These are phyloP conservation scores for Drosophila mayri DNA, from an alignment of 1,140 invertebrate genomes.

Conservation along the genomic window DNA sequence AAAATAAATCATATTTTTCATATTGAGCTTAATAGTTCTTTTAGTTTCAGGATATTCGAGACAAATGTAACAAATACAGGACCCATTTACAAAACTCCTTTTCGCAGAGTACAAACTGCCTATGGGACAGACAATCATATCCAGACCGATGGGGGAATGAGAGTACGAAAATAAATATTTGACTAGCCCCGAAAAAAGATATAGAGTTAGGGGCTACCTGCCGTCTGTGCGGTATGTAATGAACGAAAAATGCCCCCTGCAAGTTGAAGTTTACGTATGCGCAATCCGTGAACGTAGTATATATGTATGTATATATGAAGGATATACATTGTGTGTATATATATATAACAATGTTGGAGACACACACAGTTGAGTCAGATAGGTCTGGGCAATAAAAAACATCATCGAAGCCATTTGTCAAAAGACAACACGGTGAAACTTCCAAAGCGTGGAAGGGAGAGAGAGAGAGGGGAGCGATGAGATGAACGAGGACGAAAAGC, in stretches of 20 bases:
- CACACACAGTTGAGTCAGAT: conserved; percentile 65
- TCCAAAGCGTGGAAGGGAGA: not conserved
- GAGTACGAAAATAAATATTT: conserved; percentile 61
- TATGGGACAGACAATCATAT: conserved; percentile 26
- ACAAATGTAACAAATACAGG: not conserved
- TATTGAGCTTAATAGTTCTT: no score
- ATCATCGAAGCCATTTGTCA: conserved; percentile 82
- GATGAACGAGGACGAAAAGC: conserved; percentile 26
- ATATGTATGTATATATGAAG: not conserved
- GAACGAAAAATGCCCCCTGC: conserved; percentile 62
- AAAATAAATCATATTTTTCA: no score
- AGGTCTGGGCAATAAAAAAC: conserved; percentile 80
- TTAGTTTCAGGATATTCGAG: no score
- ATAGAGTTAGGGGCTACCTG: conserved; percentile 14
- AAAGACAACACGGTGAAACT: conserved; percentile 63
- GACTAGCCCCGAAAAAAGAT: conserved; percentile 23
- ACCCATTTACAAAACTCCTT: not conserved
- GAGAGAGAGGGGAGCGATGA: not conserved
- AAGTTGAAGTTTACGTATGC: conserved; percentile 66
- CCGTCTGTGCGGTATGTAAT: conserved; percentile 33
- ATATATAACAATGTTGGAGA: conserved; percentile 58
- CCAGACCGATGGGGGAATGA: conserved; percentile 2
- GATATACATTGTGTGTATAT: conserved; percentile 8
- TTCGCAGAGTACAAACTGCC: conserved; percentile 3
- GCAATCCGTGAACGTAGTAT: conserved; percentile 40